Evolutionary conservation across 2,113 vertebrate genomes (phyloP).

Genomic region (Pedetes capensis): DNA sequence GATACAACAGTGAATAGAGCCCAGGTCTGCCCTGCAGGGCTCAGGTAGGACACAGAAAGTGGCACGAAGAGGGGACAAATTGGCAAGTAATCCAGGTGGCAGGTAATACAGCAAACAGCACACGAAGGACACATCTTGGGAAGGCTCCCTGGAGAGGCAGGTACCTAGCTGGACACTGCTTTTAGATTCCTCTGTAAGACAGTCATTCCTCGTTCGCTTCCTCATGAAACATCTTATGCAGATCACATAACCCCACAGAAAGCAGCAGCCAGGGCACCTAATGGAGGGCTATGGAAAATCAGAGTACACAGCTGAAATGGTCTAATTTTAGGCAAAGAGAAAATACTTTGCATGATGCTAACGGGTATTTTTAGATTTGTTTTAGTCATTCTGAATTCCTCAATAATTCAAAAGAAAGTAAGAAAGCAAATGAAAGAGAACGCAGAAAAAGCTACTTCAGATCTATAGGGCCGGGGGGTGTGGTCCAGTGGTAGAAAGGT

Average conservation of each 20-base stretch:
- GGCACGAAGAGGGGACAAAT: not conserved
- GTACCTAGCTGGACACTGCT: not conserved
- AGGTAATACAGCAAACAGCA: no score
- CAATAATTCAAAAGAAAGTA: not conserved
- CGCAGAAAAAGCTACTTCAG: not conserved
- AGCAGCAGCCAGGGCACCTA: not conserved
- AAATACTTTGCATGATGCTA: conserved; percentile 9
- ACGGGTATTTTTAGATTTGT: conserved; percentile 57
- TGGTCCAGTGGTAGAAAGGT: not conserved
- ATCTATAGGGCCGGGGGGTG: not conserved
- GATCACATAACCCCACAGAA: not conserved
- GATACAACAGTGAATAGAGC: not conserved
- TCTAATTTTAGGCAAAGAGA: conserved; percentile 69
- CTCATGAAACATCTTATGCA: not conserved
- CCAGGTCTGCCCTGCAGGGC: not conserved
- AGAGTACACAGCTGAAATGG: conserved; percentile 10
- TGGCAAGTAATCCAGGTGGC: not conserved
- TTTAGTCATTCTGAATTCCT: conserved; percentile 29
- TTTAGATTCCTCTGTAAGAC: not conserved
- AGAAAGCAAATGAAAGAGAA: not conserved
- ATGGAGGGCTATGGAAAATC: not conserved
- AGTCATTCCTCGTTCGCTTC: not conserved
- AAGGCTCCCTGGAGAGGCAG: not conserved
- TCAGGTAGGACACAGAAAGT: not conserved
- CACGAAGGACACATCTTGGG: not conserved